Percentiles rank a stretch among this genome's conserved stretches.
phyloP scores from a whole-genome alignment of 2,113 vertebrate genomes.

The Polypterus bichir region DNA sequence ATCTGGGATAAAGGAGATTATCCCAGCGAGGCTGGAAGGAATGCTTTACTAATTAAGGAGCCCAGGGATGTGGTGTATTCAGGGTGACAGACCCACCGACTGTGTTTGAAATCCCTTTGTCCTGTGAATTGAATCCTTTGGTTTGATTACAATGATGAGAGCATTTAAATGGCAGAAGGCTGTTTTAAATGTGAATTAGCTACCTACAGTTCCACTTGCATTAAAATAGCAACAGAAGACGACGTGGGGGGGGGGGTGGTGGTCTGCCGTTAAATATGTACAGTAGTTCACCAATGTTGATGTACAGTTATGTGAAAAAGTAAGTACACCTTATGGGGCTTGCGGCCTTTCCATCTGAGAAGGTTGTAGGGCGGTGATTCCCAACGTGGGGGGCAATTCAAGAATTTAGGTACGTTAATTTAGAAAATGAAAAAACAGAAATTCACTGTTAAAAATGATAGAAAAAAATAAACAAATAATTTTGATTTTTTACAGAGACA shows the following conservation, averaged over 20 bases:
- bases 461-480: no score
- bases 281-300: no score
- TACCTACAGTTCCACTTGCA: conserved; percentile 3
- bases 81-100: conserved; percentile 20
- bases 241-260: neutral
- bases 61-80: conserved; percentile 19
- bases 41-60: conserved; percentile 16
- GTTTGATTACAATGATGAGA: conserved; percentile 23
- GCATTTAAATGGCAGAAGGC: conserved; percentile 13
- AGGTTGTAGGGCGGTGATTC: no score
- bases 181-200: conserved; percentile 18
- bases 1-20: conserved; percentile 27
- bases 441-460: no score
- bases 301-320: no score
- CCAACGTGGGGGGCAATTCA: no score
- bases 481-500: no score
- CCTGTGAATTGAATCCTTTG: conserved; percentile 25
- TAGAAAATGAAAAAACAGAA: no score
- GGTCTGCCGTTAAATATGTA: neutral
- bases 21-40: conserved; percentile 5
- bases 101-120: conserved; percentile 32
- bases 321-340: no score
- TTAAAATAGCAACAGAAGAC: neutral
- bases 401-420: no score
- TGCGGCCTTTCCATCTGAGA: no score